phyloP scores from a whole-genome alignment of 2,113 vertebrate species.

The Antechinus flavipes region DNA sequence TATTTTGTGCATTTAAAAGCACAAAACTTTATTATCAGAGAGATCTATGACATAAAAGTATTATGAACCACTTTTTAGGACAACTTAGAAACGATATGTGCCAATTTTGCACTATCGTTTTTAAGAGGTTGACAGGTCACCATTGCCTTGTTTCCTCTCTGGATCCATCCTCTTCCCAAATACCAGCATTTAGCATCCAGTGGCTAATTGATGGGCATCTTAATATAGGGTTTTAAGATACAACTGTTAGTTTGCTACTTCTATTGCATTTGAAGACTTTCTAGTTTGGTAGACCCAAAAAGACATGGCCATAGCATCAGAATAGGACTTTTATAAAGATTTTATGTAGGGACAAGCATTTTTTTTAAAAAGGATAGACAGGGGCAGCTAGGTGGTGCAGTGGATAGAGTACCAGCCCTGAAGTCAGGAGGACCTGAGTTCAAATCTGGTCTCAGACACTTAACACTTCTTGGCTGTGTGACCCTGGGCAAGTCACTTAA shows the following conservation, averaged over 20 bases:
- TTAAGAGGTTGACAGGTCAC: not conserved
- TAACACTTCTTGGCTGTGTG: too few species aligned
- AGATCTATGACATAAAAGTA: not conserved
- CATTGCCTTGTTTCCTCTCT: not conserved
- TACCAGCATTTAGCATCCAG: not conserved
- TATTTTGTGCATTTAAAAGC: not conserved
- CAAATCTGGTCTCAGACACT: too few species aligned
- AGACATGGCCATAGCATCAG: not conserved
- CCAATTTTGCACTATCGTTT: not conserved
- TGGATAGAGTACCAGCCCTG: too few species aligned
- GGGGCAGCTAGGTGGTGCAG: too few species aligned
- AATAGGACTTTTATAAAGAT: not conserved
- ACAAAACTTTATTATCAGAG: not conserved
- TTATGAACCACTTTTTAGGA: not conserved
- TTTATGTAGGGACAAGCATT: not conserved
- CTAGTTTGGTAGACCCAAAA: not conserved
- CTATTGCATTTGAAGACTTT: not conserved
- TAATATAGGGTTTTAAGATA: not conserved
- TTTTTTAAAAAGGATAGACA: too few species aligned
- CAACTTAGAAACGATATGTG: not conserved
- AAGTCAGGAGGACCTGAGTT: too few species aligned
- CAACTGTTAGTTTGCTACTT: not conserved
- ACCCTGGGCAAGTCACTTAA: too few species aligned
- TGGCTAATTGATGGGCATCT: not conserved
- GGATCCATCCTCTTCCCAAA: too few species aligned